Evolutionary conservation across 2,797 vertebrate species (phyloP).

Genomic region (Anguilla anguilla): DNA sequence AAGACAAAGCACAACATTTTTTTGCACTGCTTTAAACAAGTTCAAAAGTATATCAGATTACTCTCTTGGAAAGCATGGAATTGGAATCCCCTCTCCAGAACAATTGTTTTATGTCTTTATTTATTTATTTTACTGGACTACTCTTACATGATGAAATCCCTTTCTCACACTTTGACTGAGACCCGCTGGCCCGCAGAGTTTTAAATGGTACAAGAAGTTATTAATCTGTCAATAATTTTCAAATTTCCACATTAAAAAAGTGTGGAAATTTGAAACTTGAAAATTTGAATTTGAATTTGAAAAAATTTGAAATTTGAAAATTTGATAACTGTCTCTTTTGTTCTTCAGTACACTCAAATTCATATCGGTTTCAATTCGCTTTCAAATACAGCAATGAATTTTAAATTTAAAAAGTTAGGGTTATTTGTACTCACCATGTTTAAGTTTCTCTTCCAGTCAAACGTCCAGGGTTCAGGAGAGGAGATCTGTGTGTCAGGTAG

Average conservation of each 20-base stretch:
- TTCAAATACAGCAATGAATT: neutral
- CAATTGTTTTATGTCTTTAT: no score
- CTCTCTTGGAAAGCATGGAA: neutral
- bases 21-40: neutral
- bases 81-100: neutral
- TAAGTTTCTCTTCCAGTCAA: slow-evolving; percentile 11
- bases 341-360: neutral
- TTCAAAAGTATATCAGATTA: neutral
- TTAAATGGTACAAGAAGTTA: neutral
- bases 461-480: slow-evolving; percentile 33
- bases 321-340: no score
- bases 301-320: no score
- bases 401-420: neutral
- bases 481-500: slow-evolving; percentile 31
- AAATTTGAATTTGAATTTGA: no score
- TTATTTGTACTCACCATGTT: slow-evolving; percentile 34
- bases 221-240: neutral
- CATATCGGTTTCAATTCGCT: neutral
- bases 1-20: neutral
- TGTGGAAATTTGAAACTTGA: no score
- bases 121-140: neutral
- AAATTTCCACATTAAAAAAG: neutral
- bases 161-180: neutral
- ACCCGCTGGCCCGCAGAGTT: neutral
- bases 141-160: neutral